phyloP scores from a whole-genome alignment of 2,113 vertebrate species.

The Megaptera novaeangliae region DNA sequence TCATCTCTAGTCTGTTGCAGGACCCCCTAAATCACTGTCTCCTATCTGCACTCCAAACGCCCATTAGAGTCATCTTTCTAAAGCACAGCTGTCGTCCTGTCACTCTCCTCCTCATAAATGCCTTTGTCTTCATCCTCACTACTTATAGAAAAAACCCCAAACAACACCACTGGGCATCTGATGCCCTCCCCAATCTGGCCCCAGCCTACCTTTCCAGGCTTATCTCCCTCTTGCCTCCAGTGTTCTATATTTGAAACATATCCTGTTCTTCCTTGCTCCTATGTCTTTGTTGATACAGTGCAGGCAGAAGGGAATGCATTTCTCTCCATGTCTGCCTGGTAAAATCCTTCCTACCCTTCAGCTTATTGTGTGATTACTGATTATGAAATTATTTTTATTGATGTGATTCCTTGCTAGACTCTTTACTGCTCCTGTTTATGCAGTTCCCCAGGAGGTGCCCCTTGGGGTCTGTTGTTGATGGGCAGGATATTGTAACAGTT shows the following conservation, averaged over 20 bases:
- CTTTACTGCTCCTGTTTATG: background rate
- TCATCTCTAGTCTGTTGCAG: background rate
- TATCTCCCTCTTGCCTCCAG: background rate
- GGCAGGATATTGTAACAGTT: background rate
- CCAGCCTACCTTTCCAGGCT: background rate
- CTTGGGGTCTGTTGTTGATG: background rate
- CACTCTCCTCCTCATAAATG: background rate
- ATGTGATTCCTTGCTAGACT: background rate
- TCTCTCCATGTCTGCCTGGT: background rate
- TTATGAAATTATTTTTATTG: conserved; percentile 25
- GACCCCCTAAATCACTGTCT: background rate
- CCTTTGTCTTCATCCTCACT: background rate
- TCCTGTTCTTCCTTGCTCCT: background rate
- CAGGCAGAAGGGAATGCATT: background rate
- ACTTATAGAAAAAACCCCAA: conserved; percentile 3
- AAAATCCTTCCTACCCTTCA: background rate
- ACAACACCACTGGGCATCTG: background rate
- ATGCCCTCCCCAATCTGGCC: background rate
- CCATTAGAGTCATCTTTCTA: background rate
- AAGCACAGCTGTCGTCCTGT: background rate
- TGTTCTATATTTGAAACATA: background rate
- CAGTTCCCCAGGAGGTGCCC: background rate
- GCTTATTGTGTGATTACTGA: background rate
- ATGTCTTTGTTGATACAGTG: background rate
- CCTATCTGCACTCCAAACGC: background rate